Conservation (phyloP, 2,797 vertebrate species). For the Enteromius paludinosus region DNA sequence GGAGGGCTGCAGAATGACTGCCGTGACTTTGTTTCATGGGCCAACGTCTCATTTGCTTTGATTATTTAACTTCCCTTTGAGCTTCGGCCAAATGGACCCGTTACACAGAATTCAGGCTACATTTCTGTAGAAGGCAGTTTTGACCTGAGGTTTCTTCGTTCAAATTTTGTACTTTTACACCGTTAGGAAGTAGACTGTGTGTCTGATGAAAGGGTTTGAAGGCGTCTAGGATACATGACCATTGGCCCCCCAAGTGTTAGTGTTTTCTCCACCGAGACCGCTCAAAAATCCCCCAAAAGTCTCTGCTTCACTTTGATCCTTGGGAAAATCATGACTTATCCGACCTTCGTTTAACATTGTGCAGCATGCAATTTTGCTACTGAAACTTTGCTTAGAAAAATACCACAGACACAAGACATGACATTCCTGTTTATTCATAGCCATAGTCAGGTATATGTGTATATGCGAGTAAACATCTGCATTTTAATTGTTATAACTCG, state of each 20-base stretch:
- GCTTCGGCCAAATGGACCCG: conserved; percentile 69
- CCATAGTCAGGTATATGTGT: not conserved
- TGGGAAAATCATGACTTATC: conserved; percentile 61
- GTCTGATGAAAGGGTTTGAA: conserved; percentile 54
- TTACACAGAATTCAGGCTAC: conserved; percentile 40
- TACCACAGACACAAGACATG: not conserved
- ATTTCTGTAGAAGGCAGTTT: conserved; percentile 39
- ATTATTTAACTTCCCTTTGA: conserved; percentile 70
- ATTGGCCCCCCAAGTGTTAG: conserved; percentile 62
- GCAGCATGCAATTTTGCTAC: not conserved
- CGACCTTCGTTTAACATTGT: conserved; percentile 29
- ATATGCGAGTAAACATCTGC: conserved; percentile 7
- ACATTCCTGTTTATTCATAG: not conserved
- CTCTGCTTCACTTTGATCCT: conserved; percentile 56
- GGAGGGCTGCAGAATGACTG: conserved; percentile 62
- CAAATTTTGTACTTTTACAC: conserved; percentile 45
- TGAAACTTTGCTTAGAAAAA: not conserved
- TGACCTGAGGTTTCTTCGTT: conserved; percentile 53
- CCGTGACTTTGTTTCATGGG: conserved; percentile 65
- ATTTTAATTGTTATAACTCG: conserved; percentile 19
- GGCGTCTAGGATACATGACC: conserved; percentile 51
- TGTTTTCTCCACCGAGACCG: conserved; percentile 39
- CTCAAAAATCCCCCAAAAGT: conserved; percentile 46
- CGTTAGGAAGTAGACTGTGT: conserved; percentile 41
- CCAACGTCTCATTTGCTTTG: conserved; percentile 65